Evolutionary conservation across 2,797 vertebrate genomes (phyloP).

Genomic region (Neoniphon sammara): DNA sequence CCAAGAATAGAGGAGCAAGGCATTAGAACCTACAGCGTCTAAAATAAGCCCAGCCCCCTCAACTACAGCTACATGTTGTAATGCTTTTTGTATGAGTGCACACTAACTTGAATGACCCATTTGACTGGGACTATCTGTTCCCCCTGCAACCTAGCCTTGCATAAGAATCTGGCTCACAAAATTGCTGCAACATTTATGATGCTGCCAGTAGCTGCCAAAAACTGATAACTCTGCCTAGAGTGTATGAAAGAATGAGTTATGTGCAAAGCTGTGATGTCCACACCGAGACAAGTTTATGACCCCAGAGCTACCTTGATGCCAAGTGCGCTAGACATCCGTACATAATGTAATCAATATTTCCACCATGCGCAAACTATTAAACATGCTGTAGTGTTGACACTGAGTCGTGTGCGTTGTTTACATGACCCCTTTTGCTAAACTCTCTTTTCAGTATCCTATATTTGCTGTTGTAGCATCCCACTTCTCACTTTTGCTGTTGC

Average conservation of each 20-base stretch:
- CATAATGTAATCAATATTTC: too few relatives aligned
- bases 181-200: background rate
- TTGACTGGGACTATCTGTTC: background rate
- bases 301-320: background rate
- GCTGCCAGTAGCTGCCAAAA: background rate
- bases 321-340: too few relatives aligned
- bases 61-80: too few relatives aligned
- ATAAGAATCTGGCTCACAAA: background rate
- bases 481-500: too few relatives aligned
- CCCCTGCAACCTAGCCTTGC: conserved; percentile 1
- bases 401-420: too few relatives aligned
- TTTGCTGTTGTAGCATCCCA: too few relatives aligned
- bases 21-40: too few relatives aligned
- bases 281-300: background rate
- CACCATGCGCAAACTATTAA: too few relatives aligned
- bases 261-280: background rate
- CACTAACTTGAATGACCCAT: conserved; percentile 3
- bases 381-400: too few relatives aligned
- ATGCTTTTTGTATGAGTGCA: too few relatives aligned
- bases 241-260: background rate
- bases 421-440: background rate
- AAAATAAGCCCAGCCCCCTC: too few relatives aligned
- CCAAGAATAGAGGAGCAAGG: too few relatives aligned
- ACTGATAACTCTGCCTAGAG: background rate
- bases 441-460: background rate